phyloP scores from a whole-genome alignment of 37 sponge, comb jelly and placozoan species.

The Bolinopsis microptera region DNA sequence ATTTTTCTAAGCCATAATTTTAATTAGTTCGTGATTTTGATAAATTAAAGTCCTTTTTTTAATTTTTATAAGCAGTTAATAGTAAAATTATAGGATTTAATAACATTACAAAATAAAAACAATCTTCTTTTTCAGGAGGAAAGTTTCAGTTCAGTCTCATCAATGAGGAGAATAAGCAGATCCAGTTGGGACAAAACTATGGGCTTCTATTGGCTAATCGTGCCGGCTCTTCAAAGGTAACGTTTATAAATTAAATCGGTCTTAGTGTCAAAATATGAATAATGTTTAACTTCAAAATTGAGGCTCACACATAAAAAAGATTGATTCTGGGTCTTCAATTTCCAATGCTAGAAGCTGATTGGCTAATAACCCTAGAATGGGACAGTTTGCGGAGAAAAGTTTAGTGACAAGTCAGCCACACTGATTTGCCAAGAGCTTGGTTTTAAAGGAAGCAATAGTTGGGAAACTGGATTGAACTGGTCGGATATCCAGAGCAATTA shows the following conservation, averaged over 20 bases:
- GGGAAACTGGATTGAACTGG: not conserved
- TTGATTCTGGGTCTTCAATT: too few species aligned
- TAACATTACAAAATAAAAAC: too few species aligned
- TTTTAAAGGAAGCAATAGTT: not conserved
- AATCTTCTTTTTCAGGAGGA: slow-evolving; percentile 14
- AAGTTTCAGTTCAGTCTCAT: not conserved
- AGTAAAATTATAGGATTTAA: too few species aligned
- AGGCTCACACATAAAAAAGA: too few species aligned
- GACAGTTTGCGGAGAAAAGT: not conserved
- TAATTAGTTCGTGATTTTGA: too few species aligned
- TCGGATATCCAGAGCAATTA: not conserved
- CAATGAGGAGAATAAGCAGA: not conserved
- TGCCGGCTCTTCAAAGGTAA: not conserved
- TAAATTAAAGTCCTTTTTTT: too few species aligned
- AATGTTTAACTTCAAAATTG: too few species aligned
- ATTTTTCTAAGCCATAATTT: too few species aligned
- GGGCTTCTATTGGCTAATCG: not conserved
- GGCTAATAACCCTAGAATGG: not conserved
- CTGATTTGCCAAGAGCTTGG: not conserved
- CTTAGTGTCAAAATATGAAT: too few species aligned
- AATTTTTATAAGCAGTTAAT: too few species aligned
- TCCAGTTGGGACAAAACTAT: not conserved
- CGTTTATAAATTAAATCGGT: too few species aligned
- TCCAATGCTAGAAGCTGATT: too few species aligned
- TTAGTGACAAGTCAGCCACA: not conserved